Conservation (phyloP, 2,797 vertebrate species). For the Pogoniulus pusillus region DNA sequence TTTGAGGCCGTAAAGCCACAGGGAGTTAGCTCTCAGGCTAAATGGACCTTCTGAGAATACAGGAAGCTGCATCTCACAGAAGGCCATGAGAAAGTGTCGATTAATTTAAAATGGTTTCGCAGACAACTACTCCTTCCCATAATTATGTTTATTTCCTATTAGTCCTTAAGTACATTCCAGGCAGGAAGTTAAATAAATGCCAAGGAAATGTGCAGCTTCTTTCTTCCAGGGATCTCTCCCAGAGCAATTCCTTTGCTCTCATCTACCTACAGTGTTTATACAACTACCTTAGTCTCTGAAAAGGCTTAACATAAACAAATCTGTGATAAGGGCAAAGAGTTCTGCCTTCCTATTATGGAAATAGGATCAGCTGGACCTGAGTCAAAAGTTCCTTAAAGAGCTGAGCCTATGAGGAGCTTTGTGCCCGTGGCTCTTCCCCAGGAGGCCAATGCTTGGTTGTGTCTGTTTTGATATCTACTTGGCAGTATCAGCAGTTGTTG, state of each 20-base stretch:
- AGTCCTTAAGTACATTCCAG: constrained; percentile 17
- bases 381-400: neutral
- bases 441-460: rapidly evolving
- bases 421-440: neutral
- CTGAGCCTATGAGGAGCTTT: neutral
- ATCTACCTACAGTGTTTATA: neutral
- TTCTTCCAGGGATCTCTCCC: neutral
- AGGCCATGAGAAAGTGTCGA: neutral
- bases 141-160: constrained; percentile 4
- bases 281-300: neutral
- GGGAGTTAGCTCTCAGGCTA: neutral
- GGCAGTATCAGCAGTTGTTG: no score
- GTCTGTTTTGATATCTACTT: neutral
- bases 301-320: constrained; percentile 11
- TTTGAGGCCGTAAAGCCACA: neutral
- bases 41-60: neutral
- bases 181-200: neutral
- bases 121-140: neutral
- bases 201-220: neutral
- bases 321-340: neutral
- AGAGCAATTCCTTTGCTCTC: neutral
- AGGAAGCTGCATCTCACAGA: neutral
- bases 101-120: constrained; percentile 22
- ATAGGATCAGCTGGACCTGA: neutral
- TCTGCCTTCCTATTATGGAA: neutral